phyloP scores from a whole-genome alignment of 2,888 invertebrate species.

The Iphiclides podalirius region DNA sequence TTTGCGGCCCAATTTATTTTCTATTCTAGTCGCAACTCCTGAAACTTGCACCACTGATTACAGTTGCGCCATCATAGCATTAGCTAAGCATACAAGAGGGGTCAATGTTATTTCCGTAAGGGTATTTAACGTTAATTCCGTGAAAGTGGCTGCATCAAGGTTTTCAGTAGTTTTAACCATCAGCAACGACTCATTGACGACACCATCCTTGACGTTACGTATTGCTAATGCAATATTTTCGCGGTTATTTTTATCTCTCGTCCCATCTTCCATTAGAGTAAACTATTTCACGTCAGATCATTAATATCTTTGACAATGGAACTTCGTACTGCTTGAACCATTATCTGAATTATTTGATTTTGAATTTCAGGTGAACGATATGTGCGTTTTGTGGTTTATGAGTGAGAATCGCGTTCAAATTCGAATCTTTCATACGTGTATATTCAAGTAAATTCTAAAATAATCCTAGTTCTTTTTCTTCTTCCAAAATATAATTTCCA shows the following conservation, averaged over 20 bases:
- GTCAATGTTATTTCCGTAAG: conserved; percentile 26
- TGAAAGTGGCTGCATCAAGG: conserved; percentile 22
- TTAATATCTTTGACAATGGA: conserved; percentile 27
- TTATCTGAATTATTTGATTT: conserved; percentile 25
- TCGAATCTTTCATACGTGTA: conserved; percentile 14
- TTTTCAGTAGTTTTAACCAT: conserved; percentile 27
- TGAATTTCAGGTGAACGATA: conserved; percentile 23
- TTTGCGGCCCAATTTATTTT: conserved; percentile 26
- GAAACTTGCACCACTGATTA: conserved; percentile 22
- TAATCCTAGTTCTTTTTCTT: conserved; percentile 21
- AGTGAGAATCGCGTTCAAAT: no score
- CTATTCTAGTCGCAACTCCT: conserved; percentile 25
- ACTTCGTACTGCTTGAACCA: conserved; percentile 17
- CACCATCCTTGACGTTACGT: conserved; percentile 25
- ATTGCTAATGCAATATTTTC: conserved; percentile 27
- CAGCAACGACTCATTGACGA: conserved; percentile 28
- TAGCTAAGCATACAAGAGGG: conserved; percentile 25
- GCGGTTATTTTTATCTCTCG: conserved; percentile 15
- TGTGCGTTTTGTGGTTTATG: conserved; percentile 26
- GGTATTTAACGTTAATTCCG: conserved; percentile 26
- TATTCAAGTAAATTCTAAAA: conserved; percentile 14
- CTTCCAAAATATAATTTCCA: background rate
- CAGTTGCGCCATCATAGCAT: conserved; percentile 25
- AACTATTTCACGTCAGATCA: conserved; percentile 26
- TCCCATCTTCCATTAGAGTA: conserved; percentile 24